Base-by-base conservation (phyloP, 2,113 vertebrate species). In the Myotis yumanensis region DNA sequence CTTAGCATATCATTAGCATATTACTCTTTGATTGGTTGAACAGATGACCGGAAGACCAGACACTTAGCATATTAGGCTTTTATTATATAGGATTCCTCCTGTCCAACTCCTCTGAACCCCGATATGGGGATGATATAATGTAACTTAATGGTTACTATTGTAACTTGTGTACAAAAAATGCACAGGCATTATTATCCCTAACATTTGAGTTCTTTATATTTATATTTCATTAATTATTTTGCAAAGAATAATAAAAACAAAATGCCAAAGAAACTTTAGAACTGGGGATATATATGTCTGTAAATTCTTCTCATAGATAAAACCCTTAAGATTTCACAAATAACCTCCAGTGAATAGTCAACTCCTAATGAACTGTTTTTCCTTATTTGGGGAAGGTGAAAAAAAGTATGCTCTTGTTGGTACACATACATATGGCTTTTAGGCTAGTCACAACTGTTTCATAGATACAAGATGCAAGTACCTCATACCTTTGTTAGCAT, bases 231-330 rank as follows among this genome's bases (percentile, higher is more conserved):
- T 9, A 69, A 11, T 59, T 93, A 62, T 62, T 95, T 81, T 76
- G 18, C 37, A 76, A 64, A 84, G 17, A 17, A 64, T 18, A 73
- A 4, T 84, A 76, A 84, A 84, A 83, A 77, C 7, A 68, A 64
- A 62, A 51, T 11, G 30, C 52, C 5, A 35, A 72, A 46, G 15
- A 79, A 77, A 11, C 17, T 48, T 83, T 62, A 81, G 16, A 76
- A 59, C 28, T 79, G 12, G 7, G 66, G 37, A 35, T 57, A 20
- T 59, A 51, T 57, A 4, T 64, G 94, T 71, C 59, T 20, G 35
- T 64, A 82, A 95, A 88, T 71, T 93, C 72, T n/a, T 20, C 43
- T 80, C n/a, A 35, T 30, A 90, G 22, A 30, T 66, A 52, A 94
- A 95, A 25, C 3, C 3, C 15, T 64, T 15, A 86, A 72, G 66